phyloP scores from a whole-genome alignment of 2,113 vertebrate genomes.

The Rallus limicola region DNA sequence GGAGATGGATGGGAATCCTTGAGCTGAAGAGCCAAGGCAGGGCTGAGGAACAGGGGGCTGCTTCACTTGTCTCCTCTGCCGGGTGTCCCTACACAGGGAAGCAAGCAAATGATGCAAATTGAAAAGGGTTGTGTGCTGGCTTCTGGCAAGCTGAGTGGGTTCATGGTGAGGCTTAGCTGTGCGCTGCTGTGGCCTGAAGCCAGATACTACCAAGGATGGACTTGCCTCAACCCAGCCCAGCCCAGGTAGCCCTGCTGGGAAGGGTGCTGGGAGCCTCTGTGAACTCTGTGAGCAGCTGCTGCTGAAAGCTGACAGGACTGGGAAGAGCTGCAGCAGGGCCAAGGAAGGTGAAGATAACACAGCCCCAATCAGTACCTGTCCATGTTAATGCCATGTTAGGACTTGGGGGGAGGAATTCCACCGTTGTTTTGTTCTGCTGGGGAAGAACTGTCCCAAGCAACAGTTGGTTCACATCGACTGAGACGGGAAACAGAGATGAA shows the following conservation, averaged over 20 bases:
- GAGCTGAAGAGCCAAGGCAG: neutral
- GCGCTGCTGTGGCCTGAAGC: neutral
- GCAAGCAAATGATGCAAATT: fast-evolving
- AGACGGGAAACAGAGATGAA: neutral
- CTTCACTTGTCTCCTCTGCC: fast-evolving
- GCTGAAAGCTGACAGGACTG: neutral
- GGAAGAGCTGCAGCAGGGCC: neutral
- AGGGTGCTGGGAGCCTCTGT: neutral
- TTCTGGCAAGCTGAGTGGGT: neutral
- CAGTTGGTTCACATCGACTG: neutral
- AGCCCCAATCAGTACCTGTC: neutral
- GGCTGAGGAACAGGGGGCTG: neutral
- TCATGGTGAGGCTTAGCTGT: neutral
- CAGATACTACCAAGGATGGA: fast-evolving
- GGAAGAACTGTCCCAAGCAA: neutral
- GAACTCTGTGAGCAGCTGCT: fast-evolving
- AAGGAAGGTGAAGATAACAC: neutral
- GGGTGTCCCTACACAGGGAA: fast-evolving
- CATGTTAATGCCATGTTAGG: neutral
- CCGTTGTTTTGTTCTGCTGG: neutral
- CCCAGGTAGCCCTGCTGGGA: neutral
- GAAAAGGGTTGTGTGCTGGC: neutral
- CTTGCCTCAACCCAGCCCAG: neutral
- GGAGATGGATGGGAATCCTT: fast-evolving
- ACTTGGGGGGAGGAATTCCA: neutral